Evolutionary conservation across 2,888 invertebrate genomes (phyloP).

Genomic region (Mesochorus sp.): DNA sequence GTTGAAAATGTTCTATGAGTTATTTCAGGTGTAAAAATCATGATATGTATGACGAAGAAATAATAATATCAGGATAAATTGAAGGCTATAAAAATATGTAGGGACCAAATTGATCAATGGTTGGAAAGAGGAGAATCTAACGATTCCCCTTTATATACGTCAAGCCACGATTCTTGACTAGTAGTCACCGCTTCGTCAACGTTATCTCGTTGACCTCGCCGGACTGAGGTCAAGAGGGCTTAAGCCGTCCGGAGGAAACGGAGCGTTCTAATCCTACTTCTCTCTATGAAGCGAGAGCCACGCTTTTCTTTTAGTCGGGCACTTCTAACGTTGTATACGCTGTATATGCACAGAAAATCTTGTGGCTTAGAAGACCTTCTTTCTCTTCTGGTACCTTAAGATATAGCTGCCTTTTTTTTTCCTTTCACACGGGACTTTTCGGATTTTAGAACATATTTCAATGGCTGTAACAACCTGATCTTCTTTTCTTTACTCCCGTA

Average conservation of each 20-base stretch:
- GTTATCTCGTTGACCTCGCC: constrained; percentile 59
- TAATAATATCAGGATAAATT: constrained; percentile 6
- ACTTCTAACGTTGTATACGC: constrained; percentile 42
- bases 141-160: constrained; percentile 4
- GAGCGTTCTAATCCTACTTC: constrained; percentile 60
- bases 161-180: constrained; percentile 19
- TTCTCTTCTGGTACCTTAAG: constrained; percentile 15
- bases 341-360: background rate
- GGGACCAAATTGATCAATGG: background rate
- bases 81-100: background rate
- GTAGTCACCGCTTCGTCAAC: constrained; percentile 44
- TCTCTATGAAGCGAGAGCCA: constrained; percentile 11
- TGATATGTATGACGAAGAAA: background rate
- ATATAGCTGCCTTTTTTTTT: constrained; percentile 17
- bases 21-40: background rate
- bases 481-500: background rate
- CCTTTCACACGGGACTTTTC: constrained; percentile 24
- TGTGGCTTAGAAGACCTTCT: constrained; percentile 25
- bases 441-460: constrained; percentile 18
- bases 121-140: constrained; percentile 22
- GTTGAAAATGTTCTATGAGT: no score
- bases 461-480: background rate
- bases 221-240: constrained; percentile 60
- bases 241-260: constrained; percentile 55
- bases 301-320: constrained; percentile 42